Evolutionary conservation across 2,113 vertebrate species (phyloP).

Genomic region (Naja naja): DNA sequence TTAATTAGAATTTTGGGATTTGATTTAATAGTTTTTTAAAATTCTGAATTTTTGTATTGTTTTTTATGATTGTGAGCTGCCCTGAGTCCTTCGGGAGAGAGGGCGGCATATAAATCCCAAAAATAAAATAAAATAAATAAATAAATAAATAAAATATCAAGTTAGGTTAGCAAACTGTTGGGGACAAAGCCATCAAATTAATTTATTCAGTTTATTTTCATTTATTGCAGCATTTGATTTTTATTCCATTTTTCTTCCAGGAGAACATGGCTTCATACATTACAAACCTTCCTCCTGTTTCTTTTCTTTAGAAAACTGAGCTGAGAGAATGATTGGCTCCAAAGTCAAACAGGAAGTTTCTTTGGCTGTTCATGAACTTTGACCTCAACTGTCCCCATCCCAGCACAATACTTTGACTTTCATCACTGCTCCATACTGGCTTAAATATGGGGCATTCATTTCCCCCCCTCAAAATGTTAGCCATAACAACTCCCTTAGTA

Average conservation of each 20-base stretch:
- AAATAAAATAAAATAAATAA: too few species aligned
- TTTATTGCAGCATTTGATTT: neutral
- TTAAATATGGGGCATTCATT: neutral
- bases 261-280: neutral
- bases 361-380: neutral
- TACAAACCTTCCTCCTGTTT: neutral
- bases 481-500: neutral
- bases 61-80: too few species aligned
- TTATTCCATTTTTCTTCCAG: neutral
- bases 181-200: neutral
- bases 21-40: too few species aligned
- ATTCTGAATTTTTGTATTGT: too few species aligned
- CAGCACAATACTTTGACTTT: neutral
- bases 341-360: neutral
- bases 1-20: too few species aligned
- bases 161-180: neutral
- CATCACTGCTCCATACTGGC: neutral
- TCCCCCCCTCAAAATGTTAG: neutral
- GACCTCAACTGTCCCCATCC: neutral
- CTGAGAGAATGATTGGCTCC: neutral
- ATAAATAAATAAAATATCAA: slow-evolving; percentile 24
- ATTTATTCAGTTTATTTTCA: neutral
- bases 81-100: too few species aligned
- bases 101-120: too few species aligned
- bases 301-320: neutral